phyloP scores from a whole-genome alignment of 1,140 invertebrate genomes.

The Drosophila carrolli region DNA sequence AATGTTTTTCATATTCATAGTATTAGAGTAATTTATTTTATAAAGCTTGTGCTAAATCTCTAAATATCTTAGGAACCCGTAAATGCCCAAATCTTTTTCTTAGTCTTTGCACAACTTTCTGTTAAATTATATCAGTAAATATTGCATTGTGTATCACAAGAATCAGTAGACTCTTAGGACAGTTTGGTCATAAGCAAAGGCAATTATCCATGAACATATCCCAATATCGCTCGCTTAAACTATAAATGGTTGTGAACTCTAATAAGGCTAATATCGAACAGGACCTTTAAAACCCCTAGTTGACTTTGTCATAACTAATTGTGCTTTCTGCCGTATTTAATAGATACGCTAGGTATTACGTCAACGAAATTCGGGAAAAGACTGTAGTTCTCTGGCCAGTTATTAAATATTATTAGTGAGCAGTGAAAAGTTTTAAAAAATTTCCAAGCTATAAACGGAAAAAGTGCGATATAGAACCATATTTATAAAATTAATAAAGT shows the following conservation, averaged over 20 bases:
- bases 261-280: constrained; percentile 5
- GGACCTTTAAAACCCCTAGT: neutral
- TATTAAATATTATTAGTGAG: constrained; percentile 12
- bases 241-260: constrained; percentile 78
- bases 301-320: constrained; percentile 2
- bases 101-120: constrained; percentile 18
- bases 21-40: constrained; percentile 2
- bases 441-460: constrained; percentile 6
- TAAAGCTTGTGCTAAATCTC: neutral
- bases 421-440: constrained; percentile 14
- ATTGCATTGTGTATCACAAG: constrained; percentile 6
- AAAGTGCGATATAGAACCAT: constrained; percentile 11
- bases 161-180: neutral
- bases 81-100: constrained; percentile 14
- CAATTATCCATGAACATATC: constrained; percentile 25
- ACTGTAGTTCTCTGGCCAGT: constrained; percentile 1
- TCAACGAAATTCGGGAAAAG: neutral
- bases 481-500: neutral
- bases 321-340: constrained; percentile 15
- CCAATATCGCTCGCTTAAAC: constrained; percentile 83
- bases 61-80: constrained; percentile 5
- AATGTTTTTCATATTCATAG: constrained; percentile 30
- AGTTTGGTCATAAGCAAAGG: constrained; percentile 9
- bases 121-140: constrained; percentile 56
- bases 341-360: constrained; percentile 12